Conservation (phyloP, 2,888 invertebrate species). For the Coecobrya sp. region DNA sequence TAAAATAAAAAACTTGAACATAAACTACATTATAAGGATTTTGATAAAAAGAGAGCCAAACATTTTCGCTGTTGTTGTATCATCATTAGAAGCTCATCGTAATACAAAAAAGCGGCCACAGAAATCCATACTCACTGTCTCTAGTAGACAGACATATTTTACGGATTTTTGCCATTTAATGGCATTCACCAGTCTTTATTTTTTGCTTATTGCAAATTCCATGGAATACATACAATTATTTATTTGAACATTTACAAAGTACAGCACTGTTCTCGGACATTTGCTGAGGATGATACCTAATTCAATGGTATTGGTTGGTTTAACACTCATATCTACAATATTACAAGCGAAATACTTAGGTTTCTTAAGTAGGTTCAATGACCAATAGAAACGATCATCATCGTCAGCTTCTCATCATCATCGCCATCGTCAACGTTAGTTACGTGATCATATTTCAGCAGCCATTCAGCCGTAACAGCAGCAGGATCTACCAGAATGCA, state of each 20-base stretch:
- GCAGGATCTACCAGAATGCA: conserved; percentile 23
- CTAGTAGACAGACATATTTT: conserved; percentile 58
- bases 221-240: conserved; percentile 54
- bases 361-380: conserved; percentile 75
- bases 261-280: conserved; percentile 49
- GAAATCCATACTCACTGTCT: conserved; percentile 24
- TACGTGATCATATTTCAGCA: conserved; percentile 76
- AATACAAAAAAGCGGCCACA: conserved; percentile 53
- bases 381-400: conserved; percentile 72
- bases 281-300: conserved; percentile 35
- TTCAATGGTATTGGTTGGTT: conserved; percentile 47
- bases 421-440: conserved; percentile 28
- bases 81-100: conserved; percentile 58
- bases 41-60: conserved; percentile 35
- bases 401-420: conserved; percentile 52
- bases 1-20: conserved; percentile 23
- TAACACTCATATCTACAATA: conserved; percentile 50
- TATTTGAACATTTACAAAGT: conserved; percentile 34
- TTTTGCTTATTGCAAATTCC: conserved; percentile 67
- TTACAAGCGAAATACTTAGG: conserved; percentile 38
- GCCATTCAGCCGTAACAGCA: conserved; percentile 58
- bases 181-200: conserved; percentile 51
- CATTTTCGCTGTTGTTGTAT: background rate
- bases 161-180: conserved; percentile 71
- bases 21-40: background rate